A percentile compares a stretch with the other conserved stretches of the same genome.
Evolutionary conservation across 2,888 invertebrate genomes (phyloP).

Genomic region (Ormia ochracea): DNA sequence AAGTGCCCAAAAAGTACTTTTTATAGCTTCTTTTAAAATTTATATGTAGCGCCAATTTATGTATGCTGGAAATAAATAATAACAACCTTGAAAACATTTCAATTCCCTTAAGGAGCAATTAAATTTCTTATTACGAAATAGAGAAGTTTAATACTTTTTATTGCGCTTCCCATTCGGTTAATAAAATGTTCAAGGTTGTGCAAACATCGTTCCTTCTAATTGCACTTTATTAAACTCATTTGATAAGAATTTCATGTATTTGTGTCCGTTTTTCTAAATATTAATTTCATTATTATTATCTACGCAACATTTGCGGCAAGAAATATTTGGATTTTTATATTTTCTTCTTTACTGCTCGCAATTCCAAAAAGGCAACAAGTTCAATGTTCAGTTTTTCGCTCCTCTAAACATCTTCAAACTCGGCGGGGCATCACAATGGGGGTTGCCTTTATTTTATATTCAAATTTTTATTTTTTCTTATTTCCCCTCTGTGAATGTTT

Average conservation of each 20-base stretch:
- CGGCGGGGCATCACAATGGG: constrained; percentile 69
- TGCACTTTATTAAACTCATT: constrained; percentile 19
- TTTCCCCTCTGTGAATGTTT: not conserved
- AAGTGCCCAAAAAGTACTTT: too few relatives aligned
- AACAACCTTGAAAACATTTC: constrained; percentile 25
- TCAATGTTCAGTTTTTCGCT: not conserved
- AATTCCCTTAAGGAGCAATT: not conserved
- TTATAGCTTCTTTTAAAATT: too few relatives aligned
- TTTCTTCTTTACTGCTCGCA: not conserved
- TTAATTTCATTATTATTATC: constrained; percentile 40
- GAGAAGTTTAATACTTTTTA: not conserved
- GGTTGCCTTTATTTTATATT: constrained; percentile 64
- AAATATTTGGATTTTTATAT: constrained; percentile 3
- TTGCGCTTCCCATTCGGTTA: not conserved
- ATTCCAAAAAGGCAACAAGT: constrained; percentile 32
- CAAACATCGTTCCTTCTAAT: constrained; percentile 61
- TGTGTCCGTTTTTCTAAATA: not conserved
- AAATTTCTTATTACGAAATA: not conserved
- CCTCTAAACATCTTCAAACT: constrained; percentile 55
- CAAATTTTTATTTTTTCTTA: constrained; percentile 59
- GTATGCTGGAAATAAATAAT: too few relatives aligned
- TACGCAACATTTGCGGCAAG: constrained; percentile 40
- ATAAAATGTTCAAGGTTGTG: constrained; percentile 68
- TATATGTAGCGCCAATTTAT: too few relatives aligned
- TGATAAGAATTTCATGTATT: not conserved